Percentiles rank a stretch among this genome's conserved stretches.
Conservation (phyloP, 1,140 invertebrate genomes). For the Dreissena polymorpha region DNA sequence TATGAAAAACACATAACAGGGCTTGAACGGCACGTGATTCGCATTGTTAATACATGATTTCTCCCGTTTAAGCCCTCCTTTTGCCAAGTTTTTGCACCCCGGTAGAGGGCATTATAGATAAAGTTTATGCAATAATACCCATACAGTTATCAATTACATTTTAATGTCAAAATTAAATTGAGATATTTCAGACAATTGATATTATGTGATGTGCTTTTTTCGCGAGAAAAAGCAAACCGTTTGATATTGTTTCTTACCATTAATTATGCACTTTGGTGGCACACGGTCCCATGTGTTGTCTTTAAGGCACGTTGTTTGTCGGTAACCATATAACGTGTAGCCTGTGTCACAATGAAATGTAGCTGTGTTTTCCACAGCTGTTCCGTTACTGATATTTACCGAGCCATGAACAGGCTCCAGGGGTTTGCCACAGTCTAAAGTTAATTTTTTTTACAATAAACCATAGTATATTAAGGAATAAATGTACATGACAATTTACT, state of each 20-base stretch:
- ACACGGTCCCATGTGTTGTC: background rate
- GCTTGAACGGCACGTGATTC: too few relatives aligned
- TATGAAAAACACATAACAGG: too few relatives aligned
- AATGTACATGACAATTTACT: too few relatives aligned
- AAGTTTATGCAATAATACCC: too few relatives aligned
- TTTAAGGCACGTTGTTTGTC: background rate
- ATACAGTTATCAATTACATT: background rate
- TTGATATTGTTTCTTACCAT: background rate
- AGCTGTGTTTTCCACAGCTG: background rate
- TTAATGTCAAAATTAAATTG: background rate
- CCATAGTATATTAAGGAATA: too few relatives aligned
- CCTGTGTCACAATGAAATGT: conserved; percentile 9
- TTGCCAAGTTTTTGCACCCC: too few relatives aligned
- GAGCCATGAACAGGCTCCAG: background rate
- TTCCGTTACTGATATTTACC: background rate
- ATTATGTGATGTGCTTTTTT: background rate
- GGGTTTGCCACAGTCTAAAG: conserved; percentile 25
- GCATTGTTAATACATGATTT: too few relatives aligned
- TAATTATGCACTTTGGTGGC: background rate
- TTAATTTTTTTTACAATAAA: too few relatives aligned
- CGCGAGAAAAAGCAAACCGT: background rate
- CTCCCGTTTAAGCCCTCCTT: too few relatives aligned
- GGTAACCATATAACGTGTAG: background rate
- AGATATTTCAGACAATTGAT: background rate
- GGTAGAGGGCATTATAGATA: too few relatives aligned